phyloP scores from a whole-genome alignment of 2,113 vertebrate genomes.

The Globicephala melas region DNA sequence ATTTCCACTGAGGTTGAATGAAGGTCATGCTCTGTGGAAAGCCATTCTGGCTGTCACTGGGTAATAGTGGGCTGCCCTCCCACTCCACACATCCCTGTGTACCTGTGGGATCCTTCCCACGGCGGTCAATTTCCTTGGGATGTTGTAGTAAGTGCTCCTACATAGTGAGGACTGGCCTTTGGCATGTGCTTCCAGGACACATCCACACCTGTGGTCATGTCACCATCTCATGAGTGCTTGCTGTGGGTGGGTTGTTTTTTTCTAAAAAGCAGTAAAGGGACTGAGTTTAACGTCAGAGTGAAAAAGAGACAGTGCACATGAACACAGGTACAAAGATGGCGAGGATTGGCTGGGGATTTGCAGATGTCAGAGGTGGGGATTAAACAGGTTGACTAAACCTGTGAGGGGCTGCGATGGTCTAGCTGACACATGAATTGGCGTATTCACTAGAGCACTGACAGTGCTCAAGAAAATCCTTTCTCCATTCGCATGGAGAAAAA shows the following conservation, averaged over 20 bases:
- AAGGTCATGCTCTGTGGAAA: neutral
- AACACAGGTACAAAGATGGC: rapidly evolving
- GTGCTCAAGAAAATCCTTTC: rapidly evolving
- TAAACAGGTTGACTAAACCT: rapidly evolving
- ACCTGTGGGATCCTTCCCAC: rapidly evolving
- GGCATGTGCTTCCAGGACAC: rapidly evolving
- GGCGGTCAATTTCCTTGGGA: rapidly evolving
- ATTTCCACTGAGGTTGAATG: neutral
- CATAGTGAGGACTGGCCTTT: neutral
- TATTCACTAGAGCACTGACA: rapidly evolving
- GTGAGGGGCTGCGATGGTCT: rapidly evolving
- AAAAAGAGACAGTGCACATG: neutral
- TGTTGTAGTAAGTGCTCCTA: rapidly evolving
- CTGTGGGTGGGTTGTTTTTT: neutral
- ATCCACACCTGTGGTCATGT: rapidly evolving
- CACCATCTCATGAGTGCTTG: rapidly evolving
- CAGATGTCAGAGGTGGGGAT: rapidly evolving
- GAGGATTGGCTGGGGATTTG: neutral
- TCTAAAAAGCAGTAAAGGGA: neutral
- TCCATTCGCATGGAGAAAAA: neutral
- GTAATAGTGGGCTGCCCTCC: neutral
- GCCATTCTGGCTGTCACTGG: neutral
- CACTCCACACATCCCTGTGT: rapidly evolving
- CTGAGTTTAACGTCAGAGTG: too few species aligned
- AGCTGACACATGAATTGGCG: rapidly evolving